phyloP scores from a whole-genome alignment of 1,140 invertebrate genomes.

The Macrosteles quadrilineatus region DNA sequence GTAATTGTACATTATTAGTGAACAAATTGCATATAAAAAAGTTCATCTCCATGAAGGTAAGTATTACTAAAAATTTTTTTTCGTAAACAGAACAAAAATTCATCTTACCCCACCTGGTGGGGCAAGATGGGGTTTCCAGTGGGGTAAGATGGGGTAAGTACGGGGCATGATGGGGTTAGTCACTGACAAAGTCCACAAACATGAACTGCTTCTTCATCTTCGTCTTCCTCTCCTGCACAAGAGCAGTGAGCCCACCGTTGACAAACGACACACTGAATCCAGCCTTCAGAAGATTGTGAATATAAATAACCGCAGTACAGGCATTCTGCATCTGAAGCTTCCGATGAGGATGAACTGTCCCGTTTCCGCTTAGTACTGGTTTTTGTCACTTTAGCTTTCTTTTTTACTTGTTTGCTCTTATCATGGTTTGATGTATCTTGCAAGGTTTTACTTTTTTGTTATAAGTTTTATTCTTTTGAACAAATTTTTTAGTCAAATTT shows the following conservation, averaged over 20 bases:
- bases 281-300: background rate
- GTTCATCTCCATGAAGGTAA: background rate
- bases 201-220: constrained; percentile 19
- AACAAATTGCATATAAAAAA: background rate
- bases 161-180: background rate
- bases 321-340: background rate
- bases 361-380: too few species aligned
- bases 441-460: background rate
- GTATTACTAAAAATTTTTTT: background rate
- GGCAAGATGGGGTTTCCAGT: constrained; percentile 3
- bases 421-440: background rate
- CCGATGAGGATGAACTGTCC: too few species aligned
- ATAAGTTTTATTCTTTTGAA: background rate
- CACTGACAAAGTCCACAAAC: constrained; percentile 3
- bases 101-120: constrained; percentile 11
- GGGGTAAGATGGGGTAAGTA: background rate
- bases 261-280: background rate
- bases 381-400: too few species aligned
- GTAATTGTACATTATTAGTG: background rate
- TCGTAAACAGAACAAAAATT: background rate
- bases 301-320: too few species aligned
- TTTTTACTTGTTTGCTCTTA: background rate
- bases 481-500: background rate
- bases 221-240: background rate
- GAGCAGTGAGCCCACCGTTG: background rate